phyloP scores from a whole-genome alignment of 2,888 invertebrate genomes.

The Thecophora atra region DNA sequence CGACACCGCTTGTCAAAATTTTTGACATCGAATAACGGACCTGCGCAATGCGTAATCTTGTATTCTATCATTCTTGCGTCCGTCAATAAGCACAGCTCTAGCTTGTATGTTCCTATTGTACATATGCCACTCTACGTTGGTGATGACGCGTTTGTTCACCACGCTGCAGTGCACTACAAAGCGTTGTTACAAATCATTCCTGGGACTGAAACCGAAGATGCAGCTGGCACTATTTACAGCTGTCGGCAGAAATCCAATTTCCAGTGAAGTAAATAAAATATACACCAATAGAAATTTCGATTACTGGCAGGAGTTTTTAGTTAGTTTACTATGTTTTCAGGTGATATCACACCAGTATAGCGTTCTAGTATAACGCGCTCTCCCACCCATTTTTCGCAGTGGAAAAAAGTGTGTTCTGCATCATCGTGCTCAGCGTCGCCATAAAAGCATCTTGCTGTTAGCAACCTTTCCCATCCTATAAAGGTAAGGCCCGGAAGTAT shows the following conservation, averaged over 20 bases:
- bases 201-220: conserved; percentile 74
- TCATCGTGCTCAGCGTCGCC: conserved; percentile 13
- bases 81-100: conserved; percentile 73
- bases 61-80: too few relatives aligned
- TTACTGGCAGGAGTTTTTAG: conserved; percentile 69
- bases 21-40: too few relatives aligned
- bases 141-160: conserved; percentile 77
- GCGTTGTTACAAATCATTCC: conserved; percentile 76
- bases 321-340: not conserved
- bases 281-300: conserved; percentile 74
- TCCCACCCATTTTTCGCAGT: not conserved
- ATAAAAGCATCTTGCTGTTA: conserved; percentile 27
- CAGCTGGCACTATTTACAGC: conserved; percentile 78
- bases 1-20: too few relatives aligned
- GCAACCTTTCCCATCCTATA: too few relatives aligned
- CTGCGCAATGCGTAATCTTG: too few relatives aligned
- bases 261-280: conserved; percentile 71
- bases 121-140: conserved; percentile 79
- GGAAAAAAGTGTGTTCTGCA: conserved; percentile 8
- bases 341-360: not conserved
- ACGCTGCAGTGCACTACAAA: conserved; percentile 68
- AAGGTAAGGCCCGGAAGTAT: too few relatives aligned
- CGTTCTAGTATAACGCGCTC: not conserved
- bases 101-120: conserved; percentile 75
- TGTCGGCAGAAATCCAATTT: conserved; percentile 69